A percentile compares a stretch with the other conserved stretches of the same genome.
Evolutionary conservation across 1,140 invertebrate species (phyloP).

Genomic region (Bacillus rossius): DNA sequence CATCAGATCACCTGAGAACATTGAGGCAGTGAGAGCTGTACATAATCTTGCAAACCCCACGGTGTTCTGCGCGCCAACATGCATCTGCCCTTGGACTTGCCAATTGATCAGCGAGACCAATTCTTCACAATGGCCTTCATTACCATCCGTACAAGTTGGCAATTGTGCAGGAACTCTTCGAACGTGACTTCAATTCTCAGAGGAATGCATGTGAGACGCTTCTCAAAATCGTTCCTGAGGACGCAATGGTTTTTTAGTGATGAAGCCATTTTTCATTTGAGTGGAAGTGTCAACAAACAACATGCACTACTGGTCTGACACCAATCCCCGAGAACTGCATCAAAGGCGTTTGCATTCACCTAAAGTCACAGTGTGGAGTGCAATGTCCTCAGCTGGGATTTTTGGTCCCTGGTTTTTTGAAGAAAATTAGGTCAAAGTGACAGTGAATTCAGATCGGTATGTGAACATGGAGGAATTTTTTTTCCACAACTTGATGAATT

Average conservation of each 20-base stretch:
- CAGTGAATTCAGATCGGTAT: slow-evolving; percentile 24
- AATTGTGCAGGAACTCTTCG: slow-evolving; percentile 18
- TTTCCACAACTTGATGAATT: slow-evolving; percentile 18
- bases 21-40: slow-evolving; percentile 12
- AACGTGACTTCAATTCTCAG: slow-evolving; percentile 21
- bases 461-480: slow-evolving; percentile 22
- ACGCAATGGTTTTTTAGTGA: slow-evolving; percentile 26
- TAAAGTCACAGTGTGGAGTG: slow-evolving; percentile 34
- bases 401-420: slow-evolving; percentile 27
- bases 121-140: slow-evolving; percentile 20
- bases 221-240: slow-evolving; percentile 19
- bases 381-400: slow-evolving; percentile 19
- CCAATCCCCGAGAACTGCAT: slow-evolving; percentile 30
- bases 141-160: slow-evolving; percentile 19
- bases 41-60: slow-evolving; percentile 8
- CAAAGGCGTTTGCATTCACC: slow-evolving; percentile 33
- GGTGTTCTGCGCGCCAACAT: slow-evolving; percentile 16
- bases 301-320: slow-evolving; percentile 29
- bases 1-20: slow-evolving; percentile 18
- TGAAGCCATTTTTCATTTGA: slow-evolving; percentile 36
- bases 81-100: slow-evolving; percentile 16
- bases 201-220: slow-evolving; percentile 21
- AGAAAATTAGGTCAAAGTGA: slow-evolving; percentile 21
- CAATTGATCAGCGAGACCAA: slow-evolving; percentile 14
- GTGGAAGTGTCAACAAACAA: slow-evolving; percentile 39